A percentile compares a stretch with the other conserved stretches of the same genome.
Evolutionary conservation across 2,113 vertebrate species (phyloP).

Genomic region (Perca fluviatilis): DNA sequence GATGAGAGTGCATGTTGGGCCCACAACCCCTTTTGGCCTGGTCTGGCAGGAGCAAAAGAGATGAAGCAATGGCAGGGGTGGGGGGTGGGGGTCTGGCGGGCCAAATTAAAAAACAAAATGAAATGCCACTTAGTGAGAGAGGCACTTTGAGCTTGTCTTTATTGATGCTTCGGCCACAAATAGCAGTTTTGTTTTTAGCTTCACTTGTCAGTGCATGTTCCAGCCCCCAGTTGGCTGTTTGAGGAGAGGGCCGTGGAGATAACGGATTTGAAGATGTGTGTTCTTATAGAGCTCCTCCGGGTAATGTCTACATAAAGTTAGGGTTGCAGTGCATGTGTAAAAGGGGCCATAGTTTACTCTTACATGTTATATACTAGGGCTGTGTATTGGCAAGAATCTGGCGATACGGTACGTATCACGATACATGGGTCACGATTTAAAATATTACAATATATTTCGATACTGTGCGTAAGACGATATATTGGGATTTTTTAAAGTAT

Average conservation of each 20-base stretch:
- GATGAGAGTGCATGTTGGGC: conserved; percentile 53
- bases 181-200: conserved; percentile 29
- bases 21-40: conserved; percentile 46
- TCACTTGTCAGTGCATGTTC: neutral
- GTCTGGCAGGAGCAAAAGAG: conserved; percentile 64
- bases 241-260: too few relatives aligned
- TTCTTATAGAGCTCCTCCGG: too few relatives aligned
- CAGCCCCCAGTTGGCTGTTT: neutral
- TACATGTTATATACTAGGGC: neutral
- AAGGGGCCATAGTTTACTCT: too few relatives aligned
- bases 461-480: too few relatives aligned
- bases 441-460: too few relatives aligned
- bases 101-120: conserved; percentile 48
- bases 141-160: conserved; percentile 31
- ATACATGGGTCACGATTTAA: too few relatives aligned
- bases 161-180: conserved; percentile 36
- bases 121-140: conserved; percentile 34
- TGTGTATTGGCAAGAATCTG: too few relatives aligned
- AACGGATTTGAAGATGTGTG: too few relatives aligned
- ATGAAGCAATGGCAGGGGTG: conserved; percentile 12
- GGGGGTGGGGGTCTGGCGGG: conserved; percentile 2
- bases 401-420: too few relatives aligned
- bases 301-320: too few relatives aligned
- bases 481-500: too few relatives aligned
- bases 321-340: too few relatives aligned